A percentile compares a stretch with the other conserved stretches of the same genome.
Evolutionary conservation across 2,888 invertebrate species (phyloP).

Genomic region (Ophion ventricosus): DNA sequence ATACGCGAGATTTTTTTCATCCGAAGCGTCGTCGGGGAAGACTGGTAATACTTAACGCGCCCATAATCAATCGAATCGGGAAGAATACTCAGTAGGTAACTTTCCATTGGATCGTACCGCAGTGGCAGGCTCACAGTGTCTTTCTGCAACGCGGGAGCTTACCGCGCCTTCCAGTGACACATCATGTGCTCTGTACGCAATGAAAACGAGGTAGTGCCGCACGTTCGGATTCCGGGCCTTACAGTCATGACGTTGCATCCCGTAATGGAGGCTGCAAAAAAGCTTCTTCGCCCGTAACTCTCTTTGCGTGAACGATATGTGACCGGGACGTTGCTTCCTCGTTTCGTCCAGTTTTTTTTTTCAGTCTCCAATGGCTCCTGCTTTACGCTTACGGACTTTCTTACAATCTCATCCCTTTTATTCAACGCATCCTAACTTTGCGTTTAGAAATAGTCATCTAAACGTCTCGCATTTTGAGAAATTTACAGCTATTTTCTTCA

Average conservation of each 20-base stretch:
- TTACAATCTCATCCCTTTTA: neutral
- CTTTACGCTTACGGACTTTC: neutral
- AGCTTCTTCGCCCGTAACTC: conserved; percentile 57
- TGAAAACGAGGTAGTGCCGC: conserved; percentile 57
- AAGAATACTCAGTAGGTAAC: conserved; percentile 29
- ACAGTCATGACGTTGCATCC: conserved; percentile 49
- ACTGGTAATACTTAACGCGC: conserved; percentile 49
- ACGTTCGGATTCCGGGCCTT: conserved; percentile 49
- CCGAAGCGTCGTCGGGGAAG: conserved; percentile 13
- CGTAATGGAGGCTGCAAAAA: conserved; percentile 64
- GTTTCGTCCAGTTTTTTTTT: conserved; percentile 6
- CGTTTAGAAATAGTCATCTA: neutral
- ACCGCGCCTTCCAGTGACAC: conserved; percentile 37
- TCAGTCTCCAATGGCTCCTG: neutral
- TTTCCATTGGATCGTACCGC: conserved; percentile 7
- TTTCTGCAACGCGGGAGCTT: conserved; percentile 15
- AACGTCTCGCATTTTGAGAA: neutral
- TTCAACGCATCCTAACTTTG: neutral
- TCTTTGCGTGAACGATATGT: conserved; percentile 48
- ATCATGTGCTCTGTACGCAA: conserved; percentile 53
- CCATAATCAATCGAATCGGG: conserved; percentile 50
- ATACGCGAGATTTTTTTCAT: conserved; percentile 46
- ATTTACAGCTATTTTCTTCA: neutral
- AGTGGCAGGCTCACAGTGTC: conserved; percentile 3
- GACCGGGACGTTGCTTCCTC: conserved; percentile 39